Percentiles rank a stretch among this genome's conserved stretches.
Evolutionary conservation across 2,888 invertebrate species (phyloP).

Genomic region (Eudasyphora cyanicolor): DNA sequence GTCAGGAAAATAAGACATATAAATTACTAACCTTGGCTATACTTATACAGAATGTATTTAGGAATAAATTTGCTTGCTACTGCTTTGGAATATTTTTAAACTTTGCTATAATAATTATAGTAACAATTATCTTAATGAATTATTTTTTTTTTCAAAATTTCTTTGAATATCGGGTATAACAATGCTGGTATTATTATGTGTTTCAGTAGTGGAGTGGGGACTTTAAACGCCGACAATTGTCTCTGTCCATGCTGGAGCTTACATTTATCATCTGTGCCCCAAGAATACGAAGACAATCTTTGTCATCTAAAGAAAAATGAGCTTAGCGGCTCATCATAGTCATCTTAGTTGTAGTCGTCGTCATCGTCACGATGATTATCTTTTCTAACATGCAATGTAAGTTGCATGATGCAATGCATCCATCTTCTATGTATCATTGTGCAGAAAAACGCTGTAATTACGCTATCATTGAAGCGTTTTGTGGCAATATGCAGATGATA

Average conservation of each 20-base stretch:
- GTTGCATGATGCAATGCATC: slow-evolving; percentile 9
- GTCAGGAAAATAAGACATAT: not conserved
- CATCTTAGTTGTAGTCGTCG: slow-evolving; percentile 41
- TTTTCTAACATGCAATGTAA: slow-evolving; percentile 36
- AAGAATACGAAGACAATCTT: not conserved
- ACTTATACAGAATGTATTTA: too few species aligned
- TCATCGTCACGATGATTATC: not conserved
- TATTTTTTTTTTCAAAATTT: too few species aligned
- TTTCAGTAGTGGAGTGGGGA: not conserved
- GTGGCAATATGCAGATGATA: not conserved
- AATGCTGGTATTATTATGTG: not conserved
- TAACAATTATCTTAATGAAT: too few species aligned
- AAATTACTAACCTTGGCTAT: too few species aligned
- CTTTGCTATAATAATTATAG: too few species aligned
- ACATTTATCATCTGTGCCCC: too few species aligned
- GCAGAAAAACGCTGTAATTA: slow-evolving; percentile 56
- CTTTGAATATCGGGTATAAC: too few species aligned
- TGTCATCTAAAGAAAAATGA: slow-evolving; percentile 51
- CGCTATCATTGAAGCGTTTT: slow-evolving; percentile 54
- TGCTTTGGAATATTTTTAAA: too few species aligned
- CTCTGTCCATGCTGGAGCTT: not conserved
- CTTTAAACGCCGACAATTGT: not conserved
- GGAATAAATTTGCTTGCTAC: too few species aligned
- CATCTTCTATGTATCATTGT: slow-evolving; percentile 12
- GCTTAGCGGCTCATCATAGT: slow-evolving; percentile 45